A percentile compares a stretch with the other conserved stretches of the same genome.
Evolutionary conservation across 2,888 invertebrate species (phyloP).

Genomic region (Tetragonula carbonaria): DNA sequence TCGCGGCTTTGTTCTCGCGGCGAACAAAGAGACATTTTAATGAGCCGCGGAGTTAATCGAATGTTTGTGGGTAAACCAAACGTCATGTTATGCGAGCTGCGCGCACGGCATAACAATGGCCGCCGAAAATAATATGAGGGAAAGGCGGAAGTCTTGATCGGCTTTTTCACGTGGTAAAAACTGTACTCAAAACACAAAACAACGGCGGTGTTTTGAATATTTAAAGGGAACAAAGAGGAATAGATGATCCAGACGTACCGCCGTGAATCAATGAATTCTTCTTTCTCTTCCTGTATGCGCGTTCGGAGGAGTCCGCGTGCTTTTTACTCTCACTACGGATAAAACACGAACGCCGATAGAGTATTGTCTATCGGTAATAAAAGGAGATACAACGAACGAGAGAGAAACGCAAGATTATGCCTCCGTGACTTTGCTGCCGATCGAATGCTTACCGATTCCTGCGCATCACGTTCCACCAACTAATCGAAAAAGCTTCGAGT

Average conservation of each 20-base stretch:
- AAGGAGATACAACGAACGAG: slow-evolving; percentile 38
- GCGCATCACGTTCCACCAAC: slow-evolving; percentile 16
- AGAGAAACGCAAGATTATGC: slow-evolving; percentile 39
- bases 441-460: slow-evolving; percentile 33
- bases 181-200: slow-evolving; percentile 15
- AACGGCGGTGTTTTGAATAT: slow-evolving; percentile 49
- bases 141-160: slow-evolving; percentile 65
- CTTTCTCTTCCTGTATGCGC: slow-evolving; percentile 20
- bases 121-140: slow-evolving; percentile 56
- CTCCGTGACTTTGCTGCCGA: slow-evolving; percentile 60
- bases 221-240: slow-evolving; percentile 40
- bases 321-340: slow-evolving; percentile 27
- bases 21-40: slow-evolving; percentile 72
- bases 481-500: slow-evolving; percentile 13
- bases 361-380: slow-evolving; percentile 22
- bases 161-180: slow-evolving; percentile 29
- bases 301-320: slow-evolving; percentile 32
- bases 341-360: slow-evolving; percentile 42
- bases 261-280: slow-evolving; percentile 52
- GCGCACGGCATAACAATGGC: slow-evolving; percentile 57
- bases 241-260: slow-evolving; percentile 40
- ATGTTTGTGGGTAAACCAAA: slow-evolving; percentile 68
- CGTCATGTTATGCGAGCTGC: slow-evolving; percentile 22
- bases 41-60: slow-evolving; percentile 71
- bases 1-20: slow-evolving; percentile 62